Evolutionary conservation across 2,797 vertebrate species (phyloP).

Genomic region (Hybognathus amarus): DNA sequence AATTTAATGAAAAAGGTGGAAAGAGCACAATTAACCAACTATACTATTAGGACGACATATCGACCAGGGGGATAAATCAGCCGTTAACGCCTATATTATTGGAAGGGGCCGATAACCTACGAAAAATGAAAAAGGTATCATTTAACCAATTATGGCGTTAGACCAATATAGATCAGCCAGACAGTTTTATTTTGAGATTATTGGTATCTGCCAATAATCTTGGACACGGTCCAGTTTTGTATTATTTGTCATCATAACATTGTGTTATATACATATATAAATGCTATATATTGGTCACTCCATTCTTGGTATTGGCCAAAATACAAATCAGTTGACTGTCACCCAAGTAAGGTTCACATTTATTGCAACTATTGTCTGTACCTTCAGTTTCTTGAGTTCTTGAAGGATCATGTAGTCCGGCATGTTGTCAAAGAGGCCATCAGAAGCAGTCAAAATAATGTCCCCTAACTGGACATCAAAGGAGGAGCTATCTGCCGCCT

Average conservation of each 20-base stretch:
- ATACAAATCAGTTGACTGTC: neutral
- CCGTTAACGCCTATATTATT: neutral
- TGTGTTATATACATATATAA: neutral
- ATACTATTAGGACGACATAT: neutral
- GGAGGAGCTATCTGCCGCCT: constrained; percentile 93
- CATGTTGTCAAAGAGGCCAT: constrained; percentile 99
- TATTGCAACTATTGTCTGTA: constrained; percentile 51
- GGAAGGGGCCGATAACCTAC: neutral
- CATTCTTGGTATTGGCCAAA: neutral
- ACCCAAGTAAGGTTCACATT: neutral
- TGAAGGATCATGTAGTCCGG: constrained; percentile 99
- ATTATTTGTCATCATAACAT: neutral
- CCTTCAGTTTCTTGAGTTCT: constrained; percentile 96
- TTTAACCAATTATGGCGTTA: neutral
- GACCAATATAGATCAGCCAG: neutral
- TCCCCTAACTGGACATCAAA: constrained; percentile 98
- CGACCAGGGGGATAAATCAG: neutral
- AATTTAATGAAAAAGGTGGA: neutral
- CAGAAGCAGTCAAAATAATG: constrained; percentile 96
- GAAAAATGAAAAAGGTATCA: neutral
- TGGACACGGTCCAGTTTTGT: neutral
- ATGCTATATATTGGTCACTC: neutral
- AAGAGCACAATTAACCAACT: too few relatives aligned
- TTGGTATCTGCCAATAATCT: neutral
- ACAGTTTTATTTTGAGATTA: neutral